Base-by-base conservation (phyloP, 2,113 vertebrate species). In the Sturnira hondurensis region DNA sequence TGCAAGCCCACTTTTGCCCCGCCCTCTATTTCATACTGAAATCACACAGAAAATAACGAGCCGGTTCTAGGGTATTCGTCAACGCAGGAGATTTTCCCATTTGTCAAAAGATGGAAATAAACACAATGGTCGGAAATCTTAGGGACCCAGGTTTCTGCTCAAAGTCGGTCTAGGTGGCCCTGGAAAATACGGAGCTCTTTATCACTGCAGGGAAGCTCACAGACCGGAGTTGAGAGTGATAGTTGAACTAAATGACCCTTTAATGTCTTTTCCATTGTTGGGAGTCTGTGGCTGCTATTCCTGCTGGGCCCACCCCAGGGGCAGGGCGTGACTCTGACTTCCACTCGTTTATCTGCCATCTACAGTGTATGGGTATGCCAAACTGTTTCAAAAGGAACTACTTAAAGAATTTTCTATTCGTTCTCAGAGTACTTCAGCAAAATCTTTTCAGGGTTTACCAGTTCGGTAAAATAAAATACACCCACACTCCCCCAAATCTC, bases 391-490 rank as follows among this genome's bases (percentile, higher is more conserved):
- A 47, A 92, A 92, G 0, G 0, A 38, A 38, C 50, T 80, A 31
- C 82, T 95, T 93, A 96, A 91, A 36, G 76, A 86, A 58, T 63
- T 91, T 97, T 95, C 93, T 84, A 20, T 67, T 47, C 77, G 82
- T 20, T 86, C 54, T 58, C 38, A 85, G 56, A 86, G 95, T 70
- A 86, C n/a, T n/a, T 77, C 89, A 38, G 15, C 36, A 93, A 94
- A 96, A 54, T 47, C 90, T 96, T 97, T 47, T 16, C 12, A 74
- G 58, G 31, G 54, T 78, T 89, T 96, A 91, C 76, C 96, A 94
- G 96, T 70, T 95, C 80, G 89, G 84, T 52, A 97, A 91, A 95
- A 83, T 95, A 76, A 20, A 41, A 96, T 13, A 50, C 4, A 56
- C 14, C 8, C 63, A 28, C 4, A 3, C 26, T 28, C 15, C 7